These are phyloP conservation scores for Oxyura jamaicensis DNA, from an alignment of 2,113 vertebrate genomes.

Conservation along the genomic window DNA sequence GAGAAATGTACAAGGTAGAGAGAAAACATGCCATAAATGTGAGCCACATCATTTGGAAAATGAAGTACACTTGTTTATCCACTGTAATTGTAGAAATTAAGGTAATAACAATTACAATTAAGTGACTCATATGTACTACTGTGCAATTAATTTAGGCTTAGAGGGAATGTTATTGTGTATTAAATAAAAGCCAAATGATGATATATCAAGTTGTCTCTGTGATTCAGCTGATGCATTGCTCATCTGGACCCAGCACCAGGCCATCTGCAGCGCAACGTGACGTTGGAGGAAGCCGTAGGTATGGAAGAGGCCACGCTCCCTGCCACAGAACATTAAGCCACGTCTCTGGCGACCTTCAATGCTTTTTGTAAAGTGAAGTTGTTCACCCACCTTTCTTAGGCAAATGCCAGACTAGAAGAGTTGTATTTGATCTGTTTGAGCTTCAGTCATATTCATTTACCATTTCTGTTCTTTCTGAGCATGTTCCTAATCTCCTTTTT, in stretches of 20 bases:
- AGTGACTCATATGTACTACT: conserved; percentile 36
- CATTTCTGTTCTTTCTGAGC: background rate
- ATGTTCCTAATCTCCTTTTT: background rate
- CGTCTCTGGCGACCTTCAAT: rapidly evolving
- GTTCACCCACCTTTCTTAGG: background rate
- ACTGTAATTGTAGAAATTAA: conserved; percentile 45
- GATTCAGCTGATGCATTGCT: background rate
- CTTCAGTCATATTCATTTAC: rapidly evolving
- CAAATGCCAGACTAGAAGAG: background rate
- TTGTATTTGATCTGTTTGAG: background rate
- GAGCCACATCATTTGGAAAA: background rate
- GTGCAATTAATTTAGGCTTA: conserved; percentile 38
- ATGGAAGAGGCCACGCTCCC: background rate
- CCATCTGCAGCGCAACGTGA: background rate
- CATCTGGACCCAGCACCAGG: background rate
- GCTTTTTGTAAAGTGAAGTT: background rate
- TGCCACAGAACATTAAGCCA: background rate
- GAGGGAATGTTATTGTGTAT: conserved; percentile 22
- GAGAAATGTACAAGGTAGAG: background rate
- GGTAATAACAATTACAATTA: conserved; percentile 57
- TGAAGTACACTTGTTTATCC: conserved; percentile 12
- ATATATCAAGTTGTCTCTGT: background rate
- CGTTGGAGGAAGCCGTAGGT: background rate
- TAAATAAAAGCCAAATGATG: conserved; percentile 1
- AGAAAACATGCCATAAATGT: background rate